Conservation (phyloP, 2,797 vertebrate genomes). For the Scleropages formosus region DNA sequence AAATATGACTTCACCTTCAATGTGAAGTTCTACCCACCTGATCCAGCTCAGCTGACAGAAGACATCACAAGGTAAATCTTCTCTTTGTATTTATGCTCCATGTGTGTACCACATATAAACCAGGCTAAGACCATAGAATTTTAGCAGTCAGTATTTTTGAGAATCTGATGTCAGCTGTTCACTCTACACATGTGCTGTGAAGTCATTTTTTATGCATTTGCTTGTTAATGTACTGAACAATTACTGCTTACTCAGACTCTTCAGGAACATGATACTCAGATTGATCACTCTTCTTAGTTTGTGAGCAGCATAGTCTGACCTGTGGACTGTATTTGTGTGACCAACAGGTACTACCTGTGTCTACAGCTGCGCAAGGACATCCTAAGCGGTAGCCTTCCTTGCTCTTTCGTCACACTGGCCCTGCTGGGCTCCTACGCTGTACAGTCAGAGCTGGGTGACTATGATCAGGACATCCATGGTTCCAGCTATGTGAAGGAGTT, state of each 20-base stretch:
- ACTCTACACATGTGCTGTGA: too few species aligned
- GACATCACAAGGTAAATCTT: slow-evolving; percentile 87
- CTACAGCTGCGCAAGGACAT: slow-evolving; percentile 94
- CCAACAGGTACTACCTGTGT: slow-evolving; percentile 85
- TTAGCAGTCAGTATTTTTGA: too few species aligned
- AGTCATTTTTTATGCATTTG: too few species aligned
- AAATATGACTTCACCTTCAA: slow-evolving; percentile 88
- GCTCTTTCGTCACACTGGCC: slow-evolving; percentile 90
- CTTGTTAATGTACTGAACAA: too few species aligned
- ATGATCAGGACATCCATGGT: slow-evolving; percentile 84
- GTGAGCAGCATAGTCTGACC: background rate
- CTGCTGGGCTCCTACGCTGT: slow-evolving; percentile 89
- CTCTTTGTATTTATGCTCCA: too few species aligned
- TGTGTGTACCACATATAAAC: too few species aligned
- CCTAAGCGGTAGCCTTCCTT: slow-evolving; percentile 79
- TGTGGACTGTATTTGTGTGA: background rate
- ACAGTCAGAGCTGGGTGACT: slow-evolving; percentile 94
- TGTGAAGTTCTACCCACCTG: slow-evolving; percentile 94
- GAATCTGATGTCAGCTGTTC: too few species aligned
- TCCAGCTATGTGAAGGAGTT: slow-evolving; percentile 82
- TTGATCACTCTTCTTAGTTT: too few species aligned
- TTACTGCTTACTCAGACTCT: too few species aligned
- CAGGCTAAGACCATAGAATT: too few species aligned
- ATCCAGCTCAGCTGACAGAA: slow-evolving; percentile 89
- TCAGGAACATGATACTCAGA: too few species aligned